phyloP scores from a whole-genome alignment of 2,888 invertebrate species.

The Melanophora roralis region DNA sequence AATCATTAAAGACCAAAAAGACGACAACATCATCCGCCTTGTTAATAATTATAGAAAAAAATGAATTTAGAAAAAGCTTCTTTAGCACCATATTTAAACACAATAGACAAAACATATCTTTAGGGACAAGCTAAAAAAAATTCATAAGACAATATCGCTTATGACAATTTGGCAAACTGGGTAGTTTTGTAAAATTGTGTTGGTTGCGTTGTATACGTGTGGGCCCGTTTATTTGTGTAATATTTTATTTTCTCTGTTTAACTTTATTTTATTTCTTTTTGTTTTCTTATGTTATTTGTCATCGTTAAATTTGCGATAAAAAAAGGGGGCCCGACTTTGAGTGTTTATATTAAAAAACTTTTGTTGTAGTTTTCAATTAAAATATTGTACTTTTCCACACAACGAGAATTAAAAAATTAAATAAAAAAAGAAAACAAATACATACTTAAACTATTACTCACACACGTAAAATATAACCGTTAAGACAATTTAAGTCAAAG shows the following conservation, averaged over 20 bases:
- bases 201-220: background rate
- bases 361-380: background rate
- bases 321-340: conserved; percentile 50
- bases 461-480: background rate
- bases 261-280: background rate
- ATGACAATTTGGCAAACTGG: too few relatives aligned
- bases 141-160: too few relatives aligned
- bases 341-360: background rate
- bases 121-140: too few relatives aligned
- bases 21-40: too few relatives aligned
- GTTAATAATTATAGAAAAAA: too few relatives aligned
- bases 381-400: background rate
- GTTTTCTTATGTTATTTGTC: background rate
- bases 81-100: too few relatives aligned
- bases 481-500: background rate
- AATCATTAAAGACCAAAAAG: too few relatives aligned
- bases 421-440: background rate
- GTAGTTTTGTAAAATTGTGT: background rate
- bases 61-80: too few relatives aligned
- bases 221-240: conserved; percentile 18
- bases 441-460: background rate
- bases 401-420: background rate
- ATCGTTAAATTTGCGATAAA: conserved; percentile 39
- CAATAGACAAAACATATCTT: too few relatives aligned
- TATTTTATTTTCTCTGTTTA: conserved; percentile 17